Conservation (phyloP, 2,888 invertebrate species). For the Melanophora roralis region DNA sequence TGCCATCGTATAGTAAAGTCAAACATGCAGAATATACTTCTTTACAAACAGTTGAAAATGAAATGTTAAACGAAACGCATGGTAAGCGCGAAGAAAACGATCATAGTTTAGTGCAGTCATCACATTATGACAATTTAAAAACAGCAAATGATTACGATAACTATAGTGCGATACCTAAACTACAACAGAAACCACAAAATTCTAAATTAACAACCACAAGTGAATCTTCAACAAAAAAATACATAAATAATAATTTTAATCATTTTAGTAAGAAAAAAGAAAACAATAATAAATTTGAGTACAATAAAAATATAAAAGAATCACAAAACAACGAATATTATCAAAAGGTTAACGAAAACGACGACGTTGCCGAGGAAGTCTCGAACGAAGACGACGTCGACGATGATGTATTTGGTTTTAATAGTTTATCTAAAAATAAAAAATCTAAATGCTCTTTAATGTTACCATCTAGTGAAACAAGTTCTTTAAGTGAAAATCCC, state of each 20-base stretch:
- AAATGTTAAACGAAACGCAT: conserved; percentile 74
- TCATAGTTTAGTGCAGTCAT: conserved; percentile 18
- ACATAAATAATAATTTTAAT: conserved; percentile 5
- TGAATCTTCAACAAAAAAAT: conserved; percentile 14
- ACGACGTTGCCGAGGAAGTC: not conserved
- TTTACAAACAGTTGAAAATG: conserved; percentile 69
- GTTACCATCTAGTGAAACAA: conserved; percentile 25
- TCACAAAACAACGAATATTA: conserved; percentile 8
- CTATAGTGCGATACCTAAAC: conserved; percentile 54
- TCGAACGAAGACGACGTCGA: conserved; percentile 32
- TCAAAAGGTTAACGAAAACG: conserved; percentile 8
- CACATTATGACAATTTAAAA: conserved; percentile 39
- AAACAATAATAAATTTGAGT: conserved; percentile 37
- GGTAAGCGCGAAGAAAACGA: conserved; percentile 41
- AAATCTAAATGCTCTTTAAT: not conserved
- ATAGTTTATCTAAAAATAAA: conserved; percentile 45
- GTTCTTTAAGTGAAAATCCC: conserved; percentile 24
- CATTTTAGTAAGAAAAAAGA: conserved; percentile 30
- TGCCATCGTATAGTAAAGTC: conserved; percentile 37
- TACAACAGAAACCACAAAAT: conserved; percentile 44
- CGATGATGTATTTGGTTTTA: conserved; percentile 61
- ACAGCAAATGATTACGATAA: conserved; percentile 46
- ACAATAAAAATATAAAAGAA: conserved; percentile 43
- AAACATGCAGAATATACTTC: conserved; percentile 40
- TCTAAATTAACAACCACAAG: conserved; percentile 17